phyloP scores from a whole-genome alignment of 2,888 invertebrate genomes.

The Nemoura dubitans region DNA sequence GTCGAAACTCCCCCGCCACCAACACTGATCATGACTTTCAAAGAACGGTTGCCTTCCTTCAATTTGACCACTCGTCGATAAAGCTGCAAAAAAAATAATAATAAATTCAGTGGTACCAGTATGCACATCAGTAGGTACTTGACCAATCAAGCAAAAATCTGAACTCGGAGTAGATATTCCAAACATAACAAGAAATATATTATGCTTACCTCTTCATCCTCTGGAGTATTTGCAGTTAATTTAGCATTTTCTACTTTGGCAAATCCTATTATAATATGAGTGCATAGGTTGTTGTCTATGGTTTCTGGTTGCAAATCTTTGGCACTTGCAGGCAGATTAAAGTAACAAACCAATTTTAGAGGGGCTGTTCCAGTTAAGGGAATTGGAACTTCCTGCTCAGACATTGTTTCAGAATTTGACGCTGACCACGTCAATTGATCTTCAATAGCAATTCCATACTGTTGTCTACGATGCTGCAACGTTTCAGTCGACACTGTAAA shows the following conservation, averaged over 20 bases:
- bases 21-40: slow-evolving; percentile 82
- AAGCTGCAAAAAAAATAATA: slow-evolving; percentile 54
- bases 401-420: not conserved
- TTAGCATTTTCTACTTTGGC: slow-evolving; percentile 67
- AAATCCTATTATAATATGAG: slow-evolving; percentile 84
- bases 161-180: too few species aligned
- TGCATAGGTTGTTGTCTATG: slow-evolving; percentile 79
- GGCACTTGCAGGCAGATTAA: not conserved
- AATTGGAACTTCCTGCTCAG: not conserved
- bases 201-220: slow-evolving; percentile 19
- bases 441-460: not conserved
- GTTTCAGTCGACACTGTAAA: not conserved
- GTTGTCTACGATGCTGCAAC: not conserved
- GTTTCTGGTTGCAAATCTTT: slow-evolving; percentile 64
- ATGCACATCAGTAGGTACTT: too few species aligned
- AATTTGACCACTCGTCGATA: slow-evolving; percentile 63
- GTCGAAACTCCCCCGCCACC: slow-evolving; percentile 66
- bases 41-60: slow-evolving; percentile 68
- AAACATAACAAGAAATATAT: too few species aligned
- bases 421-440: not conserved
- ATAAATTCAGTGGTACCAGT: too few species aligned
- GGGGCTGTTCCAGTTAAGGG: not conserved
- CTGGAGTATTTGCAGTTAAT: not conserved
- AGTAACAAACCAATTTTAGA: slow-evolving; percentile 26
- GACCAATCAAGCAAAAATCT: too few species aligned